phyloP scores from a whole-genome alignment of 1,140 invertebrate genomes.

The Diploscapter pachys region DNA sequence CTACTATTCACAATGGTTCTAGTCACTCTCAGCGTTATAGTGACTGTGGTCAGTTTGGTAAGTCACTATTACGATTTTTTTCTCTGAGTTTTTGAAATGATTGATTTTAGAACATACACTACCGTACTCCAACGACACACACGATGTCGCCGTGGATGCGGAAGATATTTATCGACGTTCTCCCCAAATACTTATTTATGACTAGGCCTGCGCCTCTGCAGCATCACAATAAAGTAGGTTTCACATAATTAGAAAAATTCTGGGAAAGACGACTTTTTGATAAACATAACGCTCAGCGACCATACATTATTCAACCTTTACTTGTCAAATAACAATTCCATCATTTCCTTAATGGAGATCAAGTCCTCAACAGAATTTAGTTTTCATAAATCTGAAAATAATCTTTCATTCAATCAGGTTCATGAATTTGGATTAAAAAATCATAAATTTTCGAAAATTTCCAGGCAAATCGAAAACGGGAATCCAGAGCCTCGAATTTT shows the following conservation, averaged over 20 bases:
- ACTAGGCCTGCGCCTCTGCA: constrained; percentile 28
- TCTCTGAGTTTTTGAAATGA: not conserved
- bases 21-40: constrained; percentile 93
- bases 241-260: constrained; percentile 9
- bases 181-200: constrained; percentile 70
- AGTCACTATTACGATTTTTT: constrained; percentile 13
- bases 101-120: constrained; percentile 79
- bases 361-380: too few species aligned
- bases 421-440: too few species aligned
- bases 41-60: constrained; percentile 87
- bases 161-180: constrained; percentile 79
- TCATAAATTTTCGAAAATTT: not conserved
- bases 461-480: constrained; percentile 21
- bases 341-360: too few species aligned
- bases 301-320: too few species aligned
- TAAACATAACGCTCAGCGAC: too few species aligned
- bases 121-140: constrained; percentile 90
- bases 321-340: too few species aligned
- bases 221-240: constrained; percentile 21
- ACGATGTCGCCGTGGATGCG: constrained; percentile 86
- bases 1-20: constrained; percentile 99
- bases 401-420: not conserved
- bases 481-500: constrained; percentile 16
- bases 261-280: not conserved
- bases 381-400: not conserved